These are phyloP conservation scores for Drosophila sucinea DNA, from an alignment of 1,140 invertebrate species.

Conservation along the genomic window DNA sequence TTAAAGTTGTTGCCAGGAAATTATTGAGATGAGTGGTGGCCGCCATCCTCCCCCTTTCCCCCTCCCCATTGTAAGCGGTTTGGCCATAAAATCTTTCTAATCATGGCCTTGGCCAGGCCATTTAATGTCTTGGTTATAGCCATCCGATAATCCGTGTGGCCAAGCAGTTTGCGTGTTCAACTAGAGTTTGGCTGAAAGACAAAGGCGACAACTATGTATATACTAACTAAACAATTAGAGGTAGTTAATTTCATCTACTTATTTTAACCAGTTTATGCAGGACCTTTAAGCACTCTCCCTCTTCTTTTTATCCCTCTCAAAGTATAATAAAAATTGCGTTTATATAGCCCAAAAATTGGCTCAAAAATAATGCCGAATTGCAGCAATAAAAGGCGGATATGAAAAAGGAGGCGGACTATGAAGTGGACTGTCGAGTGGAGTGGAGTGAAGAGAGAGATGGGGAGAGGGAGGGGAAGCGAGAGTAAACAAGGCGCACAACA, in stretches of 20 bases:
- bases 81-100: constrained; percentile 13
- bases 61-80: not conserved
- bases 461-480: constrained; percentile 16
- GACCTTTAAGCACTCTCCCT: constrained; percentile 9
- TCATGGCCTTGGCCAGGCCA: constrained; percentile 42
- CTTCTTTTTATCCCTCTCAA: constrained; percentile 32
- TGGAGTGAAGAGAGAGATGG: not conserved
- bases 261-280: constrained; percentile 2
- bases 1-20: constrained; percentile 34
- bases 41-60: not conserved
- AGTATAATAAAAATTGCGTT: constrained; percentile 41
- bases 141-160: constrained; percentile 1
- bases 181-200: not conserved
- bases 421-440: constrained; percentile 14
- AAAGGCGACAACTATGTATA: constrained; percentile 9
- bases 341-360: constrained; percentile 47
- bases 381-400: constrained; percentile 23
- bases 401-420: constrained; percentile 13
- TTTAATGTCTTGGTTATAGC: constrained; percentile 51
- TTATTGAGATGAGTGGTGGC: constrained; percentile 28
- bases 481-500: constrained; percentile 33
- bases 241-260: not conserved
- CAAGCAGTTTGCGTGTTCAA: constrained; percentile 24
- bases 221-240: not conserved
- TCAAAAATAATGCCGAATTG: constrained; percentile 43